Evolutionary conservation across 92 coral and sea anemone genomes (phyloP).

Genomic region (Actinostola sp.): DNA sequence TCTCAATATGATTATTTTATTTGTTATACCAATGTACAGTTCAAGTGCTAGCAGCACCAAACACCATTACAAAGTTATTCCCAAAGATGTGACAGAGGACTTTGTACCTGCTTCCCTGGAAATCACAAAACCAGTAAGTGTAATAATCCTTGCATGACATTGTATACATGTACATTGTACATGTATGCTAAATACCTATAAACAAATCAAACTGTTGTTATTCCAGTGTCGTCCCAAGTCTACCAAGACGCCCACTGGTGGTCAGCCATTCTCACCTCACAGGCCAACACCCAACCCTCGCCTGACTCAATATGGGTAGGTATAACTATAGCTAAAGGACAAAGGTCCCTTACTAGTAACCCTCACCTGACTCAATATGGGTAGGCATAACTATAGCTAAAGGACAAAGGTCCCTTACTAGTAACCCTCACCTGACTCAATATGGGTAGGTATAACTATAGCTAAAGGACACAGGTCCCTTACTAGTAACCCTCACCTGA

Average conservation of each 20-base stretch:
- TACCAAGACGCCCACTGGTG: conserved; percentile 89
- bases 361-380: conserved; percentile 65
- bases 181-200: neutral
- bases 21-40: neutral
- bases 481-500: conserved; percentile 34
- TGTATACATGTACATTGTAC: too few species aligned
- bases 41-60: conserved; percentile 15
- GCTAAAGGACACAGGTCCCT: too few species aligned
- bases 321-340: too few species aligned
- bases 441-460: conserved; percentile 79
- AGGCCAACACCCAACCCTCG: conserved; percentile 48
- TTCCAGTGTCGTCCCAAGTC: conserved; percentile 71
- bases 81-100: conserved; percentile 84
- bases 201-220: neutral
- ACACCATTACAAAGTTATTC: conserved; percentile 53
- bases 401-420: too few species aligned
- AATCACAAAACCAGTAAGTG: conserved; percentile 60
- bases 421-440: conserved; percentile 40
- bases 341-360: too few species aligned
- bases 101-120: conserved; percentile 87
- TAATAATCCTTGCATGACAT: too few species aligned
- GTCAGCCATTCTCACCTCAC: conserved; percentile 89
- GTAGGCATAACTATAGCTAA: too few species aligned
- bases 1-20: neutral
- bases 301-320: conserved; percentile 74